Conservation (phyloP, 2,888 invertebrate genomes). For the Andrena dorsata region DNA sequence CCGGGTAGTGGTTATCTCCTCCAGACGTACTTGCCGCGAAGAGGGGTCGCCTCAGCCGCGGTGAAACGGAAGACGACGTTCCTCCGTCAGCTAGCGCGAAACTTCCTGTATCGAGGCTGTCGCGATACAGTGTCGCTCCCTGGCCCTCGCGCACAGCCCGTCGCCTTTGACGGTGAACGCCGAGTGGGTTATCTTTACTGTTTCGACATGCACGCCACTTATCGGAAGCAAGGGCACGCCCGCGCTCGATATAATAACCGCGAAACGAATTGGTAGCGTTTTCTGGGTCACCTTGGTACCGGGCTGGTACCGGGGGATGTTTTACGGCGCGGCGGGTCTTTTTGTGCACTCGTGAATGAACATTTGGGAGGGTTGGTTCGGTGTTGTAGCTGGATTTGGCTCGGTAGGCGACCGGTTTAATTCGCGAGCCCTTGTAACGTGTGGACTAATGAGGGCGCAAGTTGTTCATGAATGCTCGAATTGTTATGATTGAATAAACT, state of each 20-base stretch:
- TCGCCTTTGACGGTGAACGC: neutral
- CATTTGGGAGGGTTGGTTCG: too few relatives aligned
- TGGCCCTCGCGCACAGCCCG: neutral
- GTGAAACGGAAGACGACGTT: conserved; percentile 23
- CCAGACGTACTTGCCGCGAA: conserved; percentile 24
- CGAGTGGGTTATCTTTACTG: neutral
- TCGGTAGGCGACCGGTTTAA: too few relatives aligned
- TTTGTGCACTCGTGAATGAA: too few relatives aligned
- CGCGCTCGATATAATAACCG: conserved; percentile 7
- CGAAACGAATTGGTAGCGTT: conserved; percentile 14
- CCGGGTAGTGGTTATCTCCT: conserved; percentile 48
- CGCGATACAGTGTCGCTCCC: neutral
- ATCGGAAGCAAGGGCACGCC: conserved; percentile 23
- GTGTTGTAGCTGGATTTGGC: too few relatives aligned
- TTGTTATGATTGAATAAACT: too few relatives aligned
- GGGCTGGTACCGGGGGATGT: too few relatives aligned
- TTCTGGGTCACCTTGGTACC: too few relatives aligned
- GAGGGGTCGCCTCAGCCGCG: neutral
- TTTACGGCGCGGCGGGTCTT: too few relatives aligned
- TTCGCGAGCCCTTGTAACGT: too few relatives aligned
- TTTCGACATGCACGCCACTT: conserved; percentile 10
- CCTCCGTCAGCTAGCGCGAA: conserved; percentile 27
- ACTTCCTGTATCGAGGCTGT: conserved; percentile 31
- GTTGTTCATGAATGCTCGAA: too few relatives aligned
- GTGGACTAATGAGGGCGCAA: too few relatives aligned